These are phyloP conservation scores for Lynx canadensis DNA, from an alignment of 2,113 vertebrate genomes.

Conservation along the genomic window DNA sequence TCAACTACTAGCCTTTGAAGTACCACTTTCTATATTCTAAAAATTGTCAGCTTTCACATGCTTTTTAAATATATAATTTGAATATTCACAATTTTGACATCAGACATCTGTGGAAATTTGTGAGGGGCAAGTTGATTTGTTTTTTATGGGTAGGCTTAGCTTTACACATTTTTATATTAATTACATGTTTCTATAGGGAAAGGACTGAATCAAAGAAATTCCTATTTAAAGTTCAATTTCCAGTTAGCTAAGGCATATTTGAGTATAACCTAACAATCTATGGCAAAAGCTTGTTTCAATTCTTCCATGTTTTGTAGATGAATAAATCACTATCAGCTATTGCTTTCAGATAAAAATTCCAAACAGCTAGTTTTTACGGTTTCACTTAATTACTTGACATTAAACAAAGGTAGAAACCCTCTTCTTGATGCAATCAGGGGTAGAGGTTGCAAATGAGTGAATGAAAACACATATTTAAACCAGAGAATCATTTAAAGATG, in stretches of 20 bases:
- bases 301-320: not conserved
- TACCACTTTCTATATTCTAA: not conserved
- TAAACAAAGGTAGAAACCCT: not conserved
- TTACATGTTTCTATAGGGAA: not conserved
- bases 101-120: not conserved
- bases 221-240: not conserved
- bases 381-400: not conserved
- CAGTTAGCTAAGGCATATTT: not conserved
- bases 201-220: not conserved
- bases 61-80: not conserved
- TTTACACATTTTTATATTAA: not conserved
- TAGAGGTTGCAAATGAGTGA: not conserved
- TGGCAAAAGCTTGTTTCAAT: not conserved
- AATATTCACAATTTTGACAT: not conserved
- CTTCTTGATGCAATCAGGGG: not conserved
- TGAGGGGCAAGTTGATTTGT: not conserved
- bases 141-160: not conserved
- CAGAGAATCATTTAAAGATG: not conserved
- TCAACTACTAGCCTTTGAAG: not conserved
- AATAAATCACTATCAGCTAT: not conserved
- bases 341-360: not conserved
- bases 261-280: not conserved
- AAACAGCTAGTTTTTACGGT: not conserved
- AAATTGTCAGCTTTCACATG: not conserved
- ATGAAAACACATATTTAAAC: not conserved